Evolutionary conservation across 2,113 vertebrate genomes (phyloP).

Genomic region (Vireo altiloquus): DNA sequence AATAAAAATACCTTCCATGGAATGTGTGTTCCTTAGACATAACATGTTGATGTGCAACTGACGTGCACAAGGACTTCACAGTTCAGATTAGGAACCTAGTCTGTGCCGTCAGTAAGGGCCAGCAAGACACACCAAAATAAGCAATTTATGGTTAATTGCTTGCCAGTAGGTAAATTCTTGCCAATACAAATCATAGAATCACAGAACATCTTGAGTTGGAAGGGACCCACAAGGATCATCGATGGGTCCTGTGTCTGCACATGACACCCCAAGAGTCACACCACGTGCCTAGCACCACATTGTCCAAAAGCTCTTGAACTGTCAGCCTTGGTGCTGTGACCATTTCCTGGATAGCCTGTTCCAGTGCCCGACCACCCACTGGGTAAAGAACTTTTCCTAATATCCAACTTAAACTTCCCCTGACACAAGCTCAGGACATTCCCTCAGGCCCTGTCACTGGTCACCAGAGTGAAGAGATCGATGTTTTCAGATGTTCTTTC

Average conservation of each 20-base stretch:
- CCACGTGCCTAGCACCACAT: neutral
- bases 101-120: neutral
- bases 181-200: neutral
- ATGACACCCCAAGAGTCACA: neutral
- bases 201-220: neutral
- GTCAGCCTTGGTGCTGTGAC: neutral
- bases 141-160: neutral
- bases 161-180: neutral
- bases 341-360: neutral
- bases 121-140: neutral
- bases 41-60: neutral
- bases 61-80: neutral
- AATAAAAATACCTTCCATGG: neutral
- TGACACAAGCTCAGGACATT: neutral
- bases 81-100: neutral
- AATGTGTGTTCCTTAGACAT: neutral
- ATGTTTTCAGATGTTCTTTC: neutral
- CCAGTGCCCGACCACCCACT: neutral
- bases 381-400: neutral
- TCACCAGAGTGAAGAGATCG: accelerated
- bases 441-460: neutral
- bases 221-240: neutral
- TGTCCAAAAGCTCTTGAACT: neutral
- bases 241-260: neutral
- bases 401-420: neutral